Conservation (phyloP, 35 echinoderm and acorn worm genomes). For the Nesometra sesokonis region DNA sequence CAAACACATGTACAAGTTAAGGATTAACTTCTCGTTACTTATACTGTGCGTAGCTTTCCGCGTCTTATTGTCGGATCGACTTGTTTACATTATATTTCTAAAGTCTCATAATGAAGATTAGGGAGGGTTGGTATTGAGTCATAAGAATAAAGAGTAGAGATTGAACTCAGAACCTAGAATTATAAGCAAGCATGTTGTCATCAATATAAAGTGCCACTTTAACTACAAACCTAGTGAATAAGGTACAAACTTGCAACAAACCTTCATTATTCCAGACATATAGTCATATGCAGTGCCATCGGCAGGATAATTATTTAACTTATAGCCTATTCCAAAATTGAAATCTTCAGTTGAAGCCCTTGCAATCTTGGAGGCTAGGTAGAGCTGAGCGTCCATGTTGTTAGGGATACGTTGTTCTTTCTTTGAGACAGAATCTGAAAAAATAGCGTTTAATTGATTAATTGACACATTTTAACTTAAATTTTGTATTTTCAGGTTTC, state of each 20-base stretch:
- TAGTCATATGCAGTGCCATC: slow-evolving; percentile 97
- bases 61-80: too few relatives aligned
- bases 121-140: not conserved
- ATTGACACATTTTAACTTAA: too few relatives aligned
- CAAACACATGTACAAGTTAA: too few relatives aligned
- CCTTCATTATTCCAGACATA: slow-evolving; percentile 88
- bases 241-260: slow-evolving; percentile 6
- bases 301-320: slow-evolving; percentile 76
- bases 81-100: too few relatives aligned
- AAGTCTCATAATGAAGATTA: too few relatives aligned
- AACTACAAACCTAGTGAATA: too few relatives aligned
- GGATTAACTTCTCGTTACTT: too few relatives aligned
- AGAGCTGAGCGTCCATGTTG: slow-evolving; percentile 41
- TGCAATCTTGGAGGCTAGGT: slow-evolving; percentile 51
- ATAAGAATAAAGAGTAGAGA: not conserved
- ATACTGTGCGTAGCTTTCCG: too few relatives aligned
- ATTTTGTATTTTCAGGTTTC: too few relatives aligned
- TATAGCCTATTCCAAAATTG: slow-evolving; percentile 79
- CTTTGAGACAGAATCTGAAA: slow-evolving; percentile 74
- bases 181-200: not conserved
- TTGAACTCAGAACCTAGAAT: not conserved
- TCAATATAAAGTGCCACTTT: too few relatives aligned
- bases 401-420: slow-evolving; percentile 45
- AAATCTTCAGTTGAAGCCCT: slow-evolving; percentile 42
- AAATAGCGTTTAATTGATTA: not conserved